phyloP scores from a whole-genome alignment of 2,888 invertebrate genomes.

The Podotricha telesiphe region DNA sequence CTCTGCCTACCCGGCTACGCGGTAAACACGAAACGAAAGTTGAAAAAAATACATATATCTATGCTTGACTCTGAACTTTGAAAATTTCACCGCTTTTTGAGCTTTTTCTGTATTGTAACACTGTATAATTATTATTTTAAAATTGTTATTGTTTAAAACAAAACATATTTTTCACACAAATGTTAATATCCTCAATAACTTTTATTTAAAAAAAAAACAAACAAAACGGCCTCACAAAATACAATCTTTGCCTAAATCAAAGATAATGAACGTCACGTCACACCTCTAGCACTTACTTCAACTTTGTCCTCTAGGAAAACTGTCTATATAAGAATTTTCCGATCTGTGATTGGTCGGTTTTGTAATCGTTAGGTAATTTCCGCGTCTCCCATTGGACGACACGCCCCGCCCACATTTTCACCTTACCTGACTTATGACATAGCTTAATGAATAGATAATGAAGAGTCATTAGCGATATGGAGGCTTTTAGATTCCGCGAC shows the following conservation, averaged over 20 bases:
- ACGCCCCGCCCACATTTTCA: constrained; percentile 68
- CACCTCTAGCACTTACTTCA: constrained; percentile 32
- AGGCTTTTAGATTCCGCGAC: constrained; percentile 46
- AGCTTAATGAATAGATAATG: constrained; percentile 72
- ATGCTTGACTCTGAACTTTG: too few relatives aligned
- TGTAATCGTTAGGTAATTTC: constrained; percentile 63
- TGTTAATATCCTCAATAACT: not conserved
- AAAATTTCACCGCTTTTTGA: not conserved
- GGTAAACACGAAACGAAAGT: too few relatives aligned
- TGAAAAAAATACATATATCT: too few relatives aligned
- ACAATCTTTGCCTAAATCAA: constrained; percentile 1
- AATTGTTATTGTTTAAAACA: too few relatives aligned
- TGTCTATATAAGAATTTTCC: constrained; percentile 53
- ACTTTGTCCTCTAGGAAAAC: constrained; percentile 42
- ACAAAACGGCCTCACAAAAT: not conserved
- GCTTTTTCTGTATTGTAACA: too few relatives aligned
- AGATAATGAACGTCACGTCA: constrained; percentile 27
- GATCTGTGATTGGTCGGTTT: constrained; percentile 58
- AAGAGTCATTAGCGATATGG: constrained; percentile 64
- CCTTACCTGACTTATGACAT: constrained; percentile 49
- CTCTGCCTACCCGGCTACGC: too few relatives aligned
- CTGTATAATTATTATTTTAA: too few relatives aligned
- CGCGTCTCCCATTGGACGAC: constrained; percentile 61
- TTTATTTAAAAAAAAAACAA: not conserved
- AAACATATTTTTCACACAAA: too few relatives aligned